Conservation (phyloP, 2,888 invertebrate species). For the Diploptera punctata region DNA sequence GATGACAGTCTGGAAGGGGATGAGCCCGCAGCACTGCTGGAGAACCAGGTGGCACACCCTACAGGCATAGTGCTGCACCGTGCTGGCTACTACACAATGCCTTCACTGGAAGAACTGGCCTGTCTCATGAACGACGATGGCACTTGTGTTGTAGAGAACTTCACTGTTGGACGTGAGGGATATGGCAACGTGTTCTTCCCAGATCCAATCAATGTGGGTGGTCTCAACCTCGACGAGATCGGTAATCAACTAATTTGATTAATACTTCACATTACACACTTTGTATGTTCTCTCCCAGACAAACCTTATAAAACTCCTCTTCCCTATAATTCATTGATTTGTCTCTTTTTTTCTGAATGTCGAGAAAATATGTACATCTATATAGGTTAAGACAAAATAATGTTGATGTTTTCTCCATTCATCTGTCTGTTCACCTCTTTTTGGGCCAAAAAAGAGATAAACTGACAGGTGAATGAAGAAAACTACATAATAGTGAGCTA, state of each 20-base stretch:
- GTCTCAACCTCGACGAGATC: slow-evolving; percentile 84
- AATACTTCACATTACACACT: too few species aligned
- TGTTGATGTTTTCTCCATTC: too few species aligned
- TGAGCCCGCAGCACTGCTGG: slow-evolving; percentile 35
- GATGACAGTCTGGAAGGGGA: slow-evolving; percentile 36
- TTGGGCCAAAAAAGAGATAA: too few species aligned
- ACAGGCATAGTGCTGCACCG: slow-evolving; percentile 79
- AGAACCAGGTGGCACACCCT: slow-evolving; percentile 63
- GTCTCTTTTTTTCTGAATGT: too few species aligned
- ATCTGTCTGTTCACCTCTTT: too few species aligned
- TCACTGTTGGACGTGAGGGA: slow-evolving; percentile 87
- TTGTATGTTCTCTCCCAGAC: too few species aligned
- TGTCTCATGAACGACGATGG: slow-evolving; percentile 76
- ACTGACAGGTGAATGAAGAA: too few species aligned
- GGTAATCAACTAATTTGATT: slow-evolving; percentile 59
- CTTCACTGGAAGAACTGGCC: slow-evolving; percentile 80
- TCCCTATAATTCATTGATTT: too few species aligned
- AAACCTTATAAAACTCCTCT: too few species aligned
- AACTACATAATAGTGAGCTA: too few species aligned
- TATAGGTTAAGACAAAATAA: too few species aligned
- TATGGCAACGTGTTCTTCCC: slow-evolving; percentile 91
- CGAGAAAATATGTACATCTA: too few species aligned
- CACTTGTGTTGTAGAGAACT: slow-evolving; percentile 81
- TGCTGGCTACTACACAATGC: slow-evolving; percentile 91
- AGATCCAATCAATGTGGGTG: slow-evolving; percentile 83